Conservation (phyloP, 1,140 invertebrate genomes). For the Gryon sp. region DNA sequence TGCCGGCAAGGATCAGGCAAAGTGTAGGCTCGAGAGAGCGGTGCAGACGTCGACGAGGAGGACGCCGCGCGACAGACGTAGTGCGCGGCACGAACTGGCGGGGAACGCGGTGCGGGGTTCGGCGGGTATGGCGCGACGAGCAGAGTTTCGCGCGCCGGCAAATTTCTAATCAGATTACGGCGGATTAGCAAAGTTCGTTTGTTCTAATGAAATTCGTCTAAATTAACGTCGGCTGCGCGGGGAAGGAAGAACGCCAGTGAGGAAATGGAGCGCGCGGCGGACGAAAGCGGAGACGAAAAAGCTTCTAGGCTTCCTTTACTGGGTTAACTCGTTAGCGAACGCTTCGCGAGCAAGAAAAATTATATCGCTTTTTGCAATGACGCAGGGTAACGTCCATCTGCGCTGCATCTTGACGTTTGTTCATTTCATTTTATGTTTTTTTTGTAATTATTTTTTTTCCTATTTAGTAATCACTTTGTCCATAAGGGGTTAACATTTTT, state of each 20-base stretch:
- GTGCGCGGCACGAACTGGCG: constrained; percentile 12
- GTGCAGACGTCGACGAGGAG: constrained; percentile 27
- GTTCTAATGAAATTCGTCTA: constrained; percentile 81
- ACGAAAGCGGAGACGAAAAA: constrained; percentile 55
- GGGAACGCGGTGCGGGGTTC: constrained; percentile 25
- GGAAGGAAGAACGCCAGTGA: constrained; percentile 36
- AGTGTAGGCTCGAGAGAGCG: constrained; percentile 61
- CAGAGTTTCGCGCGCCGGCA: constrained; percentile 68
- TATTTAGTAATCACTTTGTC: too few relatives aligned
- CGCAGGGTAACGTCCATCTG: constrained; percentile 13
- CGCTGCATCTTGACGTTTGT: too few relatives aligned
- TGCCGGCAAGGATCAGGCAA: constrained; percentile 65
- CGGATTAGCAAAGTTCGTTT: constrained; percentile 80
- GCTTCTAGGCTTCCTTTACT: constrained; percentile 64
- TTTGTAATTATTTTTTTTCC: not conserved
- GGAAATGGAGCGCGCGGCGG: constrained; percentile 57
- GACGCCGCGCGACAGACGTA: constrained; percentile 11
- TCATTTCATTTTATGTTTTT: constrained; percentile 13
- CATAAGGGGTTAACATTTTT: too few relatives aligned
- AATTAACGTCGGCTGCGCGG: constrained; percentile 72
- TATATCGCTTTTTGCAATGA: constrained; percentile 39
- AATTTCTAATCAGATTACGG: constrained; percentile 80
- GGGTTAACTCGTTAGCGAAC: constrained; percentile 59
- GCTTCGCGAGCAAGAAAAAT: constrained; percentile 53
- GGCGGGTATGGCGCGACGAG: constrained; percentile 49